These are phyloP conservation scores for Orchesellides sinensis DNA, from an alignment of 2,888 invertebrate species.

Conservation along the genomic window DNA sequence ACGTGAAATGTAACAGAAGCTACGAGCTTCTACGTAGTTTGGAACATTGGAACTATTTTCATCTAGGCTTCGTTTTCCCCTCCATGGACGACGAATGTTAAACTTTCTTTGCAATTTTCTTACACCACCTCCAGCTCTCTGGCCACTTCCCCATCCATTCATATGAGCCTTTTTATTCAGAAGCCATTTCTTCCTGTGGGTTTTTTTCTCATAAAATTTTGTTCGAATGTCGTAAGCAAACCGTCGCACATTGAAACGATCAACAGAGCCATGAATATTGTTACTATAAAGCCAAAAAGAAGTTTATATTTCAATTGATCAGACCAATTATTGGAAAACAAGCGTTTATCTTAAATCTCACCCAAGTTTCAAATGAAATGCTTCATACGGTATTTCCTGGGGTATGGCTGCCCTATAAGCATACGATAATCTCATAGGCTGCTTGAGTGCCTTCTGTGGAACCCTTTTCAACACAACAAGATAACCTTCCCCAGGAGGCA, in stretches of 20 bases:
- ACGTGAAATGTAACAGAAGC: neutral
- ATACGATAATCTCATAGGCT: neutral
- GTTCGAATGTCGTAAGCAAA: constrained; percentile 51
- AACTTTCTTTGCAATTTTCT: no score
- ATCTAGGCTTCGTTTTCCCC: no score
- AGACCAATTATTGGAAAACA: neutral
- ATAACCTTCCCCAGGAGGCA: constrained; percentile 50
- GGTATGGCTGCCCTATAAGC: neutral
- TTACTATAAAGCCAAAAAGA: neutral
- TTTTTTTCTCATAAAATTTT: constrained; percentile 1
- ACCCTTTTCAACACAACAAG: constrained; percentile 40
- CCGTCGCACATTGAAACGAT: constrained; percentile 33
- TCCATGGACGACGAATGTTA: no score
- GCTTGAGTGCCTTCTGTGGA: constrained; percentile 3
- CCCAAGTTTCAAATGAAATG: constrained; percentile 42
- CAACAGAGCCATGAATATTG: constrained; percentile 36
- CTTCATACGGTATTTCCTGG: constrained; percentile 20
- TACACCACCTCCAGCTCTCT: no score
- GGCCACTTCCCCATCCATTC: neutral
- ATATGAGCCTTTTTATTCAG: neutral
- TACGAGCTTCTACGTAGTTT: no score
- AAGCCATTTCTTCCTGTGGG: neutral
- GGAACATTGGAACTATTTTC: no score
- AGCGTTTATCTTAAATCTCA: neutral
- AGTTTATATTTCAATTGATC: neutral